Evolutionary conservation across 1,140 invertebrate species (phyloP), one percentile per base, ranked within the genome.

Genomic region (Apocrypta bakeri): DNA sequence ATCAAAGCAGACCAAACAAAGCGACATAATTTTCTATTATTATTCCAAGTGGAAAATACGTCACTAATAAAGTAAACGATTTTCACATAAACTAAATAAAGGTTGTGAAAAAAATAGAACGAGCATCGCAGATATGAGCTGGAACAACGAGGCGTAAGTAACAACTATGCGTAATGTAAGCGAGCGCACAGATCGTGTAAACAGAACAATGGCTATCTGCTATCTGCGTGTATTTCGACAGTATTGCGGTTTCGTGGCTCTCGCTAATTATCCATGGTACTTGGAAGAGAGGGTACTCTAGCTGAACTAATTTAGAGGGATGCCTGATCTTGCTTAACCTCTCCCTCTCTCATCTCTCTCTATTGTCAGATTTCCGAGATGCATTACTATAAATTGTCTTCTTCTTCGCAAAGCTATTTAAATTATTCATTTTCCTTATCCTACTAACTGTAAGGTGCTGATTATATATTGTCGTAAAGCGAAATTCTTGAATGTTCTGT

Each of bases 181-280:
- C 48, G 0, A 6, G 48, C 17, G 0, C 14, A 17, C 6, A 56
- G 48, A n/a, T n/a, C 21, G 48, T 17, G 48, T 56, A 56, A 56
- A 56, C 21, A 56, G 48, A 56, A 56, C 48, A 56, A 56, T 56
- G 21, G 48, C 48, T 56, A 17, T 56, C 48, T 17, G 4, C 40
- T 37, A 37, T 37, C 40, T 6, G 21, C 48, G 17, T 56, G 21
- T 56, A n/a, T 56, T 56, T 56, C 48, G 48, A 25, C 63, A 25
- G 27, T 71, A 9, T 72, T 72, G 68, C 68, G 69, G 69, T 42
- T n/a, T 11, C 21, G 31, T 21, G 24, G 33, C n/a, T 29, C 27
- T 17, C 40, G 72, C 72, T 74, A 74, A 74, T 74, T 74, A 74
- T 56, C 25, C 56, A 40, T 24, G 24, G 21, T n/a, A 11, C n/a